phyloP scores from a whole-genome alignment of 2,888 invertebrate species.

The Gymnosoma rotundatum region DNA sequence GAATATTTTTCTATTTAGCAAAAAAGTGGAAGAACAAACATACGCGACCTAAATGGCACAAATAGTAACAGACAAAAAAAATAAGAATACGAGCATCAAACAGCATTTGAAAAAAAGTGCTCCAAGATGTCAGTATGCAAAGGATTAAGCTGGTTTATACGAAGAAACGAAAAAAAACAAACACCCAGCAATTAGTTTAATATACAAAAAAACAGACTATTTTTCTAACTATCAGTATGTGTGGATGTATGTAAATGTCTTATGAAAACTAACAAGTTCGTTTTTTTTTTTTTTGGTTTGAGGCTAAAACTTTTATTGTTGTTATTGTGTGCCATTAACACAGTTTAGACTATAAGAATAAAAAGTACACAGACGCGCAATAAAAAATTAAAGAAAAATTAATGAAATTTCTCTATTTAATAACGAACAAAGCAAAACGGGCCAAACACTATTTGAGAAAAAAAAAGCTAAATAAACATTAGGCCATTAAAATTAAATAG shows the following conservation, averaged over 20 bases:
- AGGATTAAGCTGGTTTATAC: constrained; percentile 42
- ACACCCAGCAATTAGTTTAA: constrained; percentile 56
- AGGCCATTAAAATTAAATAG: constrained; percentile 51
- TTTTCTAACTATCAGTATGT: constrained; percentile 16
- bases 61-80: neutral
- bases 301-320: constrained; percentile 16
- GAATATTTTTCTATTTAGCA: neutral
- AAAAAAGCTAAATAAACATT: constrained; percentile 27
- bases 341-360: constrained; percentile 54
- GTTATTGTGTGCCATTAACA: constrained; percentile 66
- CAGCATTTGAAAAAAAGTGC: neutral
- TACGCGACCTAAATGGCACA: constrained; percentile 10
- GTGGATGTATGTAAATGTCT: constrained; percentile 31
- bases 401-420: constrained; percentile 59
- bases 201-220: constrained; percentile 29
- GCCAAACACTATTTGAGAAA: constrained; percentile 27
- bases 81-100: neutral
- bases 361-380: neutral
- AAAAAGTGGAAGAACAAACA: neutral
- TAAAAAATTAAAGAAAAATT: constrained; percentile 57
- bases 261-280: constrained; percentile 36
- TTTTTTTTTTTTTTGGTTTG: constrained; percentile 7
- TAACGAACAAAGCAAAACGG: constrained; percentile 31
- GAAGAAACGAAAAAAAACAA: constrained; percentile 21
- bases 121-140: constrained; percentile 29